Conservation (phyloP, 2,113 vertebrate species). For the Dascyllus trimaculatus region DNA sequence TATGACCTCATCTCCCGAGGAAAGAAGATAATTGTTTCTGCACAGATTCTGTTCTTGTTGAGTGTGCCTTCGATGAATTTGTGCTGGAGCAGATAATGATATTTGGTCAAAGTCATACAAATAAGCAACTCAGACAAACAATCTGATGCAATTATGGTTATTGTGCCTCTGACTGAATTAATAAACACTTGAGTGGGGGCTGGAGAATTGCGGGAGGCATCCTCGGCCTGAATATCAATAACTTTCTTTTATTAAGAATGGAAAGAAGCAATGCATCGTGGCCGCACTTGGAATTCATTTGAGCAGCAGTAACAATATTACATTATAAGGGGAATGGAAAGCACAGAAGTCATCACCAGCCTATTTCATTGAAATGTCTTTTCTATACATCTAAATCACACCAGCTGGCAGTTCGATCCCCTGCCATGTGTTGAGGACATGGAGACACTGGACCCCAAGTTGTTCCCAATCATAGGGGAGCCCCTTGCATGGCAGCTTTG, state of each 20-base stretch:
- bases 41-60: slow-evolving; percentile 31
- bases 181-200: slow-evolving; percentile 39
- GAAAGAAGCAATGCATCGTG: background rate
- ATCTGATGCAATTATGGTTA: slow-evolving; percentile 69
- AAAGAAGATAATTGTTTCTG: slow-evolving; percentile 55
- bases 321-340: background rate
- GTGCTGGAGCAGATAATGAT: slow-evolving; percentile 51
- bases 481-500: no score
- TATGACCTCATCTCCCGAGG: slow-evolving; percentile 55
- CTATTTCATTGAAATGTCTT: no score
- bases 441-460: no score
- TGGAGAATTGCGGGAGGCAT: slow-evolving; percentile 1
- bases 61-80: slow-evolving; percentile 36
- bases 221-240: slow-evolving; percentile 48
- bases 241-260: slow-evolving; percentile 11
- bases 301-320: background rate
- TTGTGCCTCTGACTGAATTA: slow-evolving; percentile 56
- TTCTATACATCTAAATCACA: no score
- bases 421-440: no score
- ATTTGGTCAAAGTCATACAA: slow-evolving; percentile 62
- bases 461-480: no score
- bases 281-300: background rate
- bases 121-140: slow-evolving; percentile 57
- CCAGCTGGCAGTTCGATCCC: no score
- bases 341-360: no score